phyloP scores from a whole-genome alignment of 2,888 invertebrate genomes.

The Sisyra terminalis region DNA sequence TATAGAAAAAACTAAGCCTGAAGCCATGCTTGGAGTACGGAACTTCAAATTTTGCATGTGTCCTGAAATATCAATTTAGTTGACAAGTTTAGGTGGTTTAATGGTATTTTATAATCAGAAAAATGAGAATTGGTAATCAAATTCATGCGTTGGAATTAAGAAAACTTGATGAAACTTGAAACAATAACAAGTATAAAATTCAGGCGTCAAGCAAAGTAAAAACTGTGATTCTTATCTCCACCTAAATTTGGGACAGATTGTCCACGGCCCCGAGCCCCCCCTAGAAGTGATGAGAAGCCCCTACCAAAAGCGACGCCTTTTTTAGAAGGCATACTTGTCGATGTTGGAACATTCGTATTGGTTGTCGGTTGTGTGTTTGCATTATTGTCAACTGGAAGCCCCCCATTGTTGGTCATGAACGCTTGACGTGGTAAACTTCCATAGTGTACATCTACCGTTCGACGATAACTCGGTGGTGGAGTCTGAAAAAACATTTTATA shows the following conservation, averaged over 20 bases:
- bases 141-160: not conserved
- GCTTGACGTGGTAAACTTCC: constrained; percentile 64
- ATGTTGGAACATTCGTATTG: constrained; percentile 13
- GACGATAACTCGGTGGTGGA: constrained; percentile 56
- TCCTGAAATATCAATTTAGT: too few relatives aligned
- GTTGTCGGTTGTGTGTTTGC: constrained; percentile 24
- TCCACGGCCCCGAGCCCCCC: constrained; percentile 50
- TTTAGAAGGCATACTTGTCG: constrained; percentile 23
- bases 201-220: constrained; percentile 16
- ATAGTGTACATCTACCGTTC: constrained; percentile 60
- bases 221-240: constrained; percentile 25
- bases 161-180: not conserved
- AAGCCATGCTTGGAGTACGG: too few relatives aligned
- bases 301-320: constrained; percentile 64
- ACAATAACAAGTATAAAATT: not conserved
- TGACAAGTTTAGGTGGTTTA: too few relatives aligned
- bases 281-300: constrained; percentile 28
- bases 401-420: constrained; percentile 27
- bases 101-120: too few relatives aligned
- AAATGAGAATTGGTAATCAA: too few relatives aligned
- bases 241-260: constrained; percentile 88
- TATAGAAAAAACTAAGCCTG: too few relatives aligned
- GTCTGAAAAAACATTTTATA: constrained; percentile 32
- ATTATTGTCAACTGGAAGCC: constrained; percentile 22
- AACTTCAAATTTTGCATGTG: too few relatives aligned